Percentiles rank a stretch among this genome's conserved stretches.
Conservation (phyloP, 2,113 vertebrate species). For the Perognathus longimembris region DNA sequence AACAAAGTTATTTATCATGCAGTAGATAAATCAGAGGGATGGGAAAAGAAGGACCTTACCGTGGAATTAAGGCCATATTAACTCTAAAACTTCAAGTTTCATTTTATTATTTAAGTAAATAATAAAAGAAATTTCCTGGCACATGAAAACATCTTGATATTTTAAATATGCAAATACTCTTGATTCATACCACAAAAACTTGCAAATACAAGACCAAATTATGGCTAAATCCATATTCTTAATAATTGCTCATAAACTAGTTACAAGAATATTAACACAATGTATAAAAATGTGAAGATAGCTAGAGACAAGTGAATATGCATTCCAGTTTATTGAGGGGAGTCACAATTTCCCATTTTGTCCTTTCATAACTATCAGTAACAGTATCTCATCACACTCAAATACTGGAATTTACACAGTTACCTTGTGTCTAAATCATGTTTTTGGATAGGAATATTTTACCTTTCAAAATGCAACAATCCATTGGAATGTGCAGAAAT, state of each 20-base stretch:
- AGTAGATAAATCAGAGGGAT: neutral
- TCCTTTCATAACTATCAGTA: slow-evolving; percentile 31
- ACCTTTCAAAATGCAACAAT: slow-evolving; percentile 31
- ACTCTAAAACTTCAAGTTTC: neutral
- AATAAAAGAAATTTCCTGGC: neutral
- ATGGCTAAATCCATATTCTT: neutral
- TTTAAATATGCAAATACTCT: neutral
- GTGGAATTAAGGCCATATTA: neutral
- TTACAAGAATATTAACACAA: neutral
- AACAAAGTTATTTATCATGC: neutral
- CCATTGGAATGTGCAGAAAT: neutral
- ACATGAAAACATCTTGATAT: slow-evolving; percentile 17
- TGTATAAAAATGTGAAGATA: slow-evolving; percentile 27
- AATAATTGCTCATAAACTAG: neutral
- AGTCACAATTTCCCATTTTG: slow-evolving; percentile 4
- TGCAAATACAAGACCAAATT: neutral
- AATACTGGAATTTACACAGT: neutral
- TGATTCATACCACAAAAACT: slow-evolving; percentile 2
- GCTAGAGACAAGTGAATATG: neutral
- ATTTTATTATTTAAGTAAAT: neutral
- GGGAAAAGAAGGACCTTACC: neutral
- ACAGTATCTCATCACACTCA: neutral
- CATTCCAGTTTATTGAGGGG: neutral
- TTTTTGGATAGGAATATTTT: neutral
- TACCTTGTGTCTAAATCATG: neutral